These are phyloP conservation scores for Bovichtus diacanthus DNA, from an alignment of 2,797 vertebrate species.

Conservation along the genomic window DNA sequence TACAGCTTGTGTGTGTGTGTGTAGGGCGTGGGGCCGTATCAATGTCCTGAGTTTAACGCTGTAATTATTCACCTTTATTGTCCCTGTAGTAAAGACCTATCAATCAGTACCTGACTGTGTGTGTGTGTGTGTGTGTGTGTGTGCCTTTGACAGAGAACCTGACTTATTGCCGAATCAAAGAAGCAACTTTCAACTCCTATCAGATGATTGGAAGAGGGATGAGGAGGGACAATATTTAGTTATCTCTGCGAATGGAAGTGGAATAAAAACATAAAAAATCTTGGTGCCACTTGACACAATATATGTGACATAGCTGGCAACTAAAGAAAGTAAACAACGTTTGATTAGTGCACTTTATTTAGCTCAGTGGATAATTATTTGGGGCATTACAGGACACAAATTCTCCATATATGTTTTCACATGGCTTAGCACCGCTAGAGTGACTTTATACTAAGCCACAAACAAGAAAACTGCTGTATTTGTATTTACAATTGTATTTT, in stretches of 20 bases:
- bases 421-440: no score
- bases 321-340: not conserved
- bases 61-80: conserved; percentile 57
- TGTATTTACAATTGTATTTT: no score
- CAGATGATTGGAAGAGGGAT: conserved; percentile 70
- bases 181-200: conserved; percentile 82
- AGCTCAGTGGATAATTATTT: no score
- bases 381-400: no score
- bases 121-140: conserved; percentile 1
- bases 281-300: not conserved
- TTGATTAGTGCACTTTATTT: no score
- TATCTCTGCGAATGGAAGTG: not conserved
- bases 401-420: no score
- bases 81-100: conserved; percentile 37
- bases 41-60: conserved; percentile 52
- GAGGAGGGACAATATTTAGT: not conserved
- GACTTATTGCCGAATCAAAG: conserved; percentile 47
- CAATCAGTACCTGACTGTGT: conserved; percentile 26
- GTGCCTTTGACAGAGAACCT: not conserved
- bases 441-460: no score
- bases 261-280: not conserved
- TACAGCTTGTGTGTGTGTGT: conserved; percentile 31
- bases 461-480: no score
- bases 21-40: conserved; percentile 49
- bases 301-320: not conserved